Conservation (phyloP, 2,113 vertebrate species). For the Lepidothrix coronata region DNA sequence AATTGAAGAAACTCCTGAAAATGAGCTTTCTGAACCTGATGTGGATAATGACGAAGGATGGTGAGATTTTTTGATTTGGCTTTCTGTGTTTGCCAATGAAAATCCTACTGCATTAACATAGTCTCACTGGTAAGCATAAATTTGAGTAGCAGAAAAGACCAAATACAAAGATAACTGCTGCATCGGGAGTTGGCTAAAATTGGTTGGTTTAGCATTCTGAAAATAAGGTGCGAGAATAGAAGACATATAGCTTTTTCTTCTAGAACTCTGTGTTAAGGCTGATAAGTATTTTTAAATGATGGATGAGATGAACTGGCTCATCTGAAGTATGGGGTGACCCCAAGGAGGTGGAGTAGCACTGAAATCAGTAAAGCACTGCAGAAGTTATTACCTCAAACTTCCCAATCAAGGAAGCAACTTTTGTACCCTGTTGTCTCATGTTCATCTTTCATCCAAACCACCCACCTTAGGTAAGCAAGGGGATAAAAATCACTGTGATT, state of each 20-base stretch:
- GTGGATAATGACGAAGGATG: constrained; percentile 91
- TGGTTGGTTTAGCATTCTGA: neutral
- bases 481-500: neutral
- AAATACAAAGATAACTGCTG: neutral
- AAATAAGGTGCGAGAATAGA: neutral
- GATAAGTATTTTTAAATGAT: neutral
- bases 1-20: constrained; percentile 86
- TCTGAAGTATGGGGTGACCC: neutral
- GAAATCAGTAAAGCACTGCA: neutral
- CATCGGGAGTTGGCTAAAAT: neutral
- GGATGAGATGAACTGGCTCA: neutral
- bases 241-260: neutral
- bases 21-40: constrained; percentile 82
- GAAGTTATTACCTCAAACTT: neutral
- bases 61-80: constrained; percentile 72
- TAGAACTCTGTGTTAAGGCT: neutral
- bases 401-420: neutral
- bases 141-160: neutral
- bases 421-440: neutral
- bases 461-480: neutral
- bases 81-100: neutral
- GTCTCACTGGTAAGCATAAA: neutral
- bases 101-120: neutral
- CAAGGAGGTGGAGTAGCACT: neutral
- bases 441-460: neutral